Evolutionary conservation across 2,113 vertebrate species (phyloP).

Genomic region (Sterna hirundo): DNA sequence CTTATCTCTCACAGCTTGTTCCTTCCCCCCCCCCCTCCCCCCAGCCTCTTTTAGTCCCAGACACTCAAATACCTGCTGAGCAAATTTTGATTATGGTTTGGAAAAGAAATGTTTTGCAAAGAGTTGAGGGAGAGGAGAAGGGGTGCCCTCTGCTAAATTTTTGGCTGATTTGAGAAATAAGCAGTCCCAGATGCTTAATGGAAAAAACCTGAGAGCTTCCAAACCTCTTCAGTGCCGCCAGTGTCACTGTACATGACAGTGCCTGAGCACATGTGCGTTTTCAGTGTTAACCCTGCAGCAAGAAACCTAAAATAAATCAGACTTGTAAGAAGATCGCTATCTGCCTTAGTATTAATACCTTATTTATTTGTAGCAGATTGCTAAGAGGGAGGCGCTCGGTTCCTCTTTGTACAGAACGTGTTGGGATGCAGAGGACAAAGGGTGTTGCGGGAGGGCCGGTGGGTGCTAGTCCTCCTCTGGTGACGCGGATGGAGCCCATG

Average conservation of each 20-base stretch:
- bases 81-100: background rate
- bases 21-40: background rate
- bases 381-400: background rate
- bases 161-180: background rate
- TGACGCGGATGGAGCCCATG: background rate
- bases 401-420: background rate
- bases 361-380: background rate
- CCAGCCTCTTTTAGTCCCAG: background rate
- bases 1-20: slow-evolving; percentile 12
- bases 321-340: background rate
- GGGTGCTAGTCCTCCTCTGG: background rate
- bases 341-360: background rate
- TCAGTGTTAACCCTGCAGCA: background rate
- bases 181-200: background rate
- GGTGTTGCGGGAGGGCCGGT: rapidly evolving
- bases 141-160: background rate
- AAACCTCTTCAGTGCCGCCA: background rate
- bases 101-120: background rate
- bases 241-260: background rate
- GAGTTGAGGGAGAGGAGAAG: background rate
- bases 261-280: background rate
- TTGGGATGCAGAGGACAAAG: background rate
- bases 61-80: background rate
- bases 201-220: background rate
- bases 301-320: slow-evolving; percentile 8